phyloP scores from a whole-genome alignment of 2,113 vertebrate genomes.

The Leucopternis melanops region DNA sequence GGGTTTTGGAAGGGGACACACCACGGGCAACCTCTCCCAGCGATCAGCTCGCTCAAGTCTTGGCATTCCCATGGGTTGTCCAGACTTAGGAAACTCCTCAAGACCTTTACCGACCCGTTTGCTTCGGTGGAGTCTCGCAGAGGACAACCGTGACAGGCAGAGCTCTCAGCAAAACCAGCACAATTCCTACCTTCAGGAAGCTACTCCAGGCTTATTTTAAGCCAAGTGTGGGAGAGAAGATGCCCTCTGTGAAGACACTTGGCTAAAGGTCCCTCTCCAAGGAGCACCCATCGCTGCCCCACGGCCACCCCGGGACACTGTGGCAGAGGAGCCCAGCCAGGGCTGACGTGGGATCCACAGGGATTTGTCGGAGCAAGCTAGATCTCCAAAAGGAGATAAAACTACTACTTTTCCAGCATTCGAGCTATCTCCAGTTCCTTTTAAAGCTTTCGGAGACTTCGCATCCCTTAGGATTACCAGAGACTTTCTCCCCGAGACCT shows the following conservation, averaged over 20 bases:
- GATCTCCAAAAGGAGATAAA: background rate
- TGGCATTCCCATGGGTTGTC: too few relatives aligned
- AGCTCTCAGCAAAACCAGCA: background rate
- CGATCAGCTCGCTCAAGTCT: too few relatives aligned
- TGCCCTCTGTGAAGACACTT: background rate
- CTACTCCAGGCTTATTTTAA: background rate
- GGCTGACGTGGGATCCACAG: background rate
- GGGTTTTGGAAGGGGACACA: too few relatives aligned
- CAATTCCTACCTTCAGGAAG: background rate
- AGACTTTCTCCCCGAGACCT: background rate
- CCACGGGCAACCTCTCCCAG: too few relatives aligned
- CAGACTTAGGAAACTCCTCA: background rate
- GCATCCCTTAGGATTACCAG: too few relatives aligned
- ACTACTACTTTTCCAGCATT: accelerated
- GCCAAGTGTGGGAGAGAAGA: background rate
- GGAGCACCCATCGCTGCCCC: background rate
- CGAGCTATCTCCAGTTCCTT: background rate
- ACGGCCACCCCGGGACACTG: background rate
- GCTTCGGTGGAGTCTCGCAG: background rate
- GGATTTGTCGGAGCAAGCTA: background rate
- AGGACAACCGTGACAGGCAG: background rate
- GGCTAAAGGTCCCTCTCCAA: background rate
- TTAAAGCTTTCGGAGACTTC: background rate
- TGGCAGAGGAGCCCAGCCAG: background rate
- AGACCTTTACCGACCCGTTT: accelerated